Base-by-base conservation (phyloP, 2,888 invertebrate genomes). In the Linyphia triangularis region DNA sequence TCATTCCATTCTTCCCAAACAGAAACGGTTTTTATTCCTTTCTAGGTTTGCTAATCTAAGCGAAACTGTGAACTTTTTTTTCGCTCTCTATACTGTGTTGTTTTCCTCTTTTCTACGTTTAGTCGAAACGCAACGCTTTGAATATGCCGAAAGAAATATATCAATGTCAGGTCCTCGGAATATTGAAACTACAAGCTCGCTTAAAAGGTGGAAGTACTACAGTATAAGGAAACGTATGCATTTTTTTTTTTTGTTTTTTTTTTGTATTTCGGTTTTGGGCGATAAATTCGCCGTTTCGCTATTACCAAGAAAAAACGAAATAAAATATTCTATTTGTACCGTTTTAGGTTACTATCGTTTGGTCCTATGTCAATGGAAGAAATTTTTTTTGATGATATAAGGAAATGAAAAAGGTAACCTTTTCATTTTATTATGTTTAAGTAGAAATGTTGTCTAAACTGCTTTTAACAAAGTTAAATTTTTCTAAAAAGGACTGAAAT, bases 221-320 rank as follows among this genome's bases (percentile, higher is more conserved):
- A 10, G 30, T 30, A 7, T 6, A 51, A 51, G 13, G 19, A 37
- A 75, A 77, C 75, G 22, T 26, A 59, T 77, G 40, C 9, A 19
- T 26, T 28, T 19, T 22, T 24, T 13, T n/a, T 10, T 33, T 77
- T 59, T 28, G n/a, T n/a, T n/a, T n/a, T n/a, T n/a, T n/a, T n/a
- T n/a, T n/a, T n/a, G n/a, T n/a, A n/a, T n/a, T n/a, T n/a, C n/a
- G 28, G 30, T 7, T 51, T 33, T 28, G 73, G 9, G 6, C 24
- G 63, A 77, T 77, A 77, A 63, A 63, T 40, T 40, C 10, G 30
- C 13, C 30, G 59, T 63, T 77, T 75, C 33, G 63, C 59, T n/a
- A 37, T 33, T 26, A 24, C 30, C 19, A 10, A 24, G 30, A 37
- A 33, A 16, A 59, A 75, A 33, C 24, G 59, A 59, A 30, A 33